Evolutionary conservation across 2,888 invertebrate species (phyloP).

Genomic region (Magallana nippona): DNA sequence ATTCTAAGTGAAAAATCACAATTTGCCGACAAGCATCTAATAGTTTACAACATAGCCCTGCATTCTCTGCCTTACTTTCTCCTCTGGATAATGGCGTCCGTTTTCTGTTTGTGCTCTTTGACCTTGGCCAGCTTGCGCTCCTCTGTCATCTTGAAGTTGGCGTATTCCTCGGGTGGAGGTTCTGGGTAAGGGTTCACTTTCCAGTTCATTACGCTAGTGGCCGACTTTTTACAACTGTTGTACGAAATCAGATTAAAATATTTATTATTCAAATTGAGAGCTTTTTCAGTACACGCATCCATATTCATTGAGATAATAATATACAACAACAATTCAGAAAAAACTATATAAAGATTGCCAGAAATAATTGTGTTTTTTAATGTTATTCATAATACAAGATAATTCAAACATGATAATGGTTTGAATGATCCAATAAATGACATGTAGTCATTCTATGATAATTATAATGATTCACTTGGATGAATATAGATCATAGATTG

Average conservation of each 20-base stretch:
- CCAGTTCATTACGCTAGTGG: constrained; percentile 66
- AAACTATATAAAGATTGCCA: too few relatives aligned
- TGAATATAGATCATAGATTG: too few relatives aligned
- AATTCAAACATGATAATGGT: too few relatives aligned
- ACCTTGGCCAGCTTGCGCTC: constrained; percentile 71
- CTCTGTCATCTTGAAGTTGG: constrained; percentile 69
- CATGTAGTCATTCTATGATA: too few relatives aligned
- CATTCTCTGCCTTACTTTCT: constrained; percentile 66
- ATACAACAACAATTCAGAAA: not conserved
- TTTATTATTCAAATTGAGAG: not conserved
- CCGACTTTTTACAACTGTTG: constrained; percentile 51
- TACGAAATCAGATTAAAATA: not conserved
- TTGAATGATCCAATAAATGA: too few relatives aligned
- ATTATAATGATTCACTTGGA: too few relatives aligned
- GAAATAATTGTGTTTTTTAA: too few relatives aligned
- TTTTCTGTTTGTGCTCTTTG: constrained; percentile 74
- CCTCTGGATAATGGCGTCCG: constrained; percentile 76
- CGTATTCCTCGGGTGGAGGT: constrained; percentile 70
- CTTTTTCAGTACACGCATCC: not conserved
- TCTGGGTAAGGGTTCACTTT: constrained; percentile 71
- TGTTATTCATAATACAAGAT: too few relatives aligned
- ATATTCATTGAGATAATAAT: too few relatives aligned
- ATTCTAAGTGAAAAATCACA: too few relatives aligned
- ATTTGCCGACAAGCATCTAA: too few relatives aligned
- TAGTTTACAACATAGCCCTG: too few relatives aligned